Evolutionary conservation across 1,140 invertebrate species (phyloP).

Genomic region (Steinernema feltiae): DNA sequence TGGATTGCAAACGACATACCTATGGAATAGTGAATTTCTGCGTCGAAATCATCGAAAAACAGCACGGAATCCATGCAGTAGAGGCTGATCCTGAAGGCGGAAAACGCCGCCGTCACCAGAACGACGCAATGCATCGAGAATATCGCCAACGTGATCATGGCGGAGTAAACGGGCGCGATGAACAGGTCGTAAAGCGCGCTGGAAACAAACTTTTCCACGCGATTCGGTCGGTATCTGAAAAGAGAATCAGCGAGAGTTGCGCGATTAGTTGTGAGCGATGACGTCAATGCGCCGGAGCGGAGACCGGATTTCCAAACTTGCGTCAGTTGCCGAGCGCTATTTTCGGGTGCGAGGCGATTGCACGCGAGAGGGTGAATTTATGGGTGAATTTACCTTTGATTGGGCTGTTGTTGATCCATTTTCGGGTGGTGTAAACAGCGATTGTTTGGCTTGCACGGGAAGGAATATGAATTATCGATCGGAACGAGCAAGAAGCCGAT

Average conservation of each 20-base stretch:
- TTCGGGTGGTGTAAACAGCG: not conserved
- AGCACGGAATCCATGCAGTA: not conserved
- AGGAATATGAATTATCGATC: too few relatives aligned
- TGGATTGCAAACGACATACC: too few relatives aligned
- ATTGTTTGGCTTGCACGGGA: too few relatives aligned
- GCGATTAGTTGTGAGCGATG: not conserved
- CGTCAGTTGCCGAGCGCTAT: not conserved
- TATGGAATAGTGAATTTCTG: not conserved
- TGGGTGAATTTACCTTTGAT: not conserved
- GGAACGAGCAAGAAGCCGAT: too few relatives aligned
- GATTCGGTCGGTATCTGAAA: not conserved
- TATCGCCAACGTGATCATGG: not conserved
- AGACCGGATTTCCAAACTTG: slow-evolving; percentile 9
- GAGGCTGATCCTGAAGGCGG: not conserved
- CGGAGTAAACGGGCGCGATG: not conserved
- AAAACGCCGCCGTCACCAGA: not conserved
- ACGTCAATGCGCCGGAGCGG: not conserved
- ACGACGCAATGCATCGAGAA: not conserved
- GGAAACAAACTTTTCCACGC: slow-evolving; percentile 7
- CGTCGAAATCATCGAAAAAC: not conserved
- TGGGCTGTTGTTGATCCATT: not conserved
- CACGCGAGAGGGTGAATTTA: not conserved
- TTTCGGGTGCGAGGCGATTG: not conserved
- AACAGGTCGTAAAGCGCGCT: not conserved
- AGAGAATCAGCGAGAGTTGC: not conserved